phyloP scores from a whole-genome alignment of 92 coral and sea anemone species.

The Epizoanthus ramosus region DNA sequence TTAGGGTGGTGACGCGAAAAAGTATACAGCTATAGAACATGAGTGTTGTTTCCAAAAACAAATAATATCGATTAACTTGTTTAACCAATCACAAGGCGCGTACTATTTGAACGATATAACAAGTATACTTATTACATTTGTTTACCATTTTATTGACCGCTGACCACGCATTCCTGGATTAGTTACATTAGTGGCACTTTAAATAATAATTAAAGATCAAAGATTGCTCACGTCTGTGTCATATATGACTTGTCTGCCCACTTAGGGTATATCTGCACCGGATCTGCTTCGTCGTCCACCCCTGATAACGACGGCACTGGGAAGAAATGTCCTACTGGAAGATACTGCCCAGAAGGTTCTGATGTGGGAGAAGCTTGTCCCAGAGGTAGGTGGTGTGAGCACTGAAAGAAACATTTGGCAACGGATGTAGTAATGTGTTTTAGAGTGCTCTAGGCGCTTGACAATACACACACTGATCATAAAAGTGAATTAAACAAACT shows the following conservation, averaged over 20 bases:
- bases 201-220: neutral
- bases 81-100: too few relatives aligned
- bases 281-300: constrained; percentile 77
- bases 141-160: too few relatives aligned
- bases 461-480: too few relatives aligned
- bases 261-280: constrained; percentile 75
- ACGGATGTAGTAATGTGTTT: too few relatives aligned
- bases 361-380: constrained; percentile 84
- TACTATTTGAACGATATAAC: too few relatives aligned
- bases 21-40: too few relatives aligned
- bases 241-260: neutral
- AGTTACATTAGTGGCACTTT: neutral
- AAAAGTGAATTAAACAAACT: too few relatives aligned
- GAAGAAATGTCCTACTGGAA: constrained; percentile 74
- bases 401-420: neutral
- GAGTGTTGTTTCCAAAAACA: too few relatives aligned
- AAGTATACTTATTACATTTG: too few relatives aligned
- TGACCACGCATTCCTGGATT: neutral
- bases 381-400: constrained; percentile 60
- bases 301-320: constrained; percentile 88
- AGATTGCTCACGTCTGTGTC: neutral
- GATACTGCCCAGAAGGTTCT: constrained; percentile 88
- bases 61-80: too few relatives aligned
- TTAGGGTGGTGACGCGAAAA: too few relatives aligned
- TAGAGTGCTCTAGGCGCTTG: too few relatives aligned